A percentile compares a stretch with the other conserved stretches of the same genome.
These are phyloP conservation scores for Anthopleura xanthogrammica DNA, from an alignment of 92 coral and sea anemone species.

Conservation along the genomic window DNA sequence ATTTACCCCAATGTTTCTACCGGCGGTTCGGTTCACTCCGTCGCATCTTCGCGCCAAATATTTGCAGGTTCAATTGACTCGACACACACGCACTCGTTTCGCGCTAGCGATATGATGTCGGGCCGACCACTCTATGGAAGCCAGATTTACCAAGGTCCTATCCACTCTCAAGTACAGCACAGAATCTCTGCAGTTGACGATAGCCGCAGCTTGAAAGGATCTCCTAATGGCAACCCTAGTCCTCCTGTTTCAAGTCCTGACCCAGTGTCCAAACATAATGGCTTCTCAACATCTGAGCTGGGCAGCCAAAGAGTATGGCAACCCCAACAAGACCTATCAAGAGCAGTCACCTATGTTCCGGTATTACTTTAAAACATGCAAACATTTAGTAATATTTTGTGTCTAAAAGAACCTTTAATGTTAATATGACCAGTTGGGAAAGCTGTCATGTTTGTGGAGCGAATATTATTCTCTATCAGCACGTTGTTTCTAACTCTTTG, in stretches of 20 bases:
- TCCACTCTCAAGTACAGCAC: slow-evolving; percentile 82
- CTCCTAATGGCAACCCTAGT: slow-evolving; percentile 75
- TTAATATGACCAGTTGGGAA: neutral
- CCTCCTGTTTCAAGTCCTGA: slow-evolving; percentile 86
- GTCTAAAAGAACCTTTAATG: neutral
- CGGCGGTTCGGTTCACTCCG: slow-evolving; percentile 47
- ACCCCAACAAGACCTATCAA: slow-evolving; percentile 95
- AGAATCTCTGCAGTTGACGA: slow-evolving; percentile 93
- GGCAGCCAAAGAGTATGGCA: slow-evolving; percentile 95
- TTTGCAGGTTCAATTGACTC: slow-evolving; percentile 81
- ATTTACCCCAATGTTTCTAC: slow-evolving; percentile 86
- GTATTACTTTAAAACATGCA: slow-evolving; percentile 77
- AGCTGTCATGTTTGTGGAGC: slow-evolving; percentile 15
- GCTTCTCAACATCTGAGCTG: slow-evolving; percentile 77
- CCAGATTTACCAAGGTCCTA: slow-evolving; percentile 71
- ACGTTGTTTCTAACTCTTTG: slow-evolving; percentile 2
- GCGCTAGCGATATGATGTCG: slow-evolving; percentile 81
- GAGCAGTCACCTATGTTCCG: slow-evolving; percentile 97
- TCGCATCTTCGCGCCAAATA: slow-evolving; percentile 83
- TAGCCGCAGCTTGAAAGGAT: slow-evolving; percentile 67
- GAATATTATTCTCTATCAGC: slow-evolving; percentile 33
- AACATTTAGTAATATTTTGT: slow-evolving; percentile 27
- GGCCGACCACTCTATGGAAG: slow-evolving; percentile 88
- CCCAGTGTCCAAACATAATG: slow-evolving; percentile 59
- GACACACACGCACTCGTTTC: slow-evolving; percentile 87